These are phyloP conservation scores for Meliscaeva auricollis DNA, from an alignment of 2,888 invertebrate species.

Conservation along the genomic window DNA sequence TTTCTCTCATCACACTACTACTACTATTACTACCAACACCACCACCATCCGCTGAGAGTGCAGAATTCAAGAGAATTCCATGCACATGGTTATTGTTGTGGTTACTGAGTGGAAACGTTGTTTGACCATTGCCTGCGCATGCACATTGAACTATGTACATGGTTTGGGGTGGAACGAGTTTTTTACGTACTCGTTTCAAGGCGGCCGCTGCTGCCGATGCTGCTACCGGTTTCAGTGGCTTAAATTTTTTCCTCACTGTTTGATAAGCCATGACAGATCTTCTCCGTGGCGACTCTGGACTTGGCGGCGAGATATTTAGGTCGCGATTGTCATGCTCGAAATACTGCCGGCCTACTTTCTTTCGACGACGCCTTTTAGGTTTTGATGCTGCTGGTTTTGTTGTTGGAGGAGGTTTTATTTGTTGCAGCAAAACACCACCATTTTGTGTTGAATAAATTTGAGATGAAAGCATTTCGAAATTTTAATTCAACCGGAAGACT, in stretches of 20 bases:
- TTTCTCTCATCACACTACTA: constrained; percentile 29
- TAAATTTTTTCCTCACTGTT: constrained; percentile 82
- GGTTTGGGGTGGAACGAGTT: constrained; percentile 48
- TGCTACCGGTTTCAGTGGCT: constrained; percentile 80
- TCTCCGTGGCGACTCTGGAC: constrained; percentile 14
- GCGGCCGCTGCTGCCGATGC: constrained; percentile 77
- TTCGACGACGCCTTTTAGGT: constrained; percentile 73
- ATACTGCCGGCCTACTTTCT: constrained; percentile 79
- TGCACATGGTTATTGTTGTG: constrained; percentile 73
- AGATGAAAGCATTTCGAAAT: constrained; percentile 64
- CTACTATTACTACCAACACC: constrained; percentile 29
- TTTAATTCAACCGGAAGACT: constrained; percentile 62
- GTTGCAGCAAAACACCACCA: constrained; percentile 77
- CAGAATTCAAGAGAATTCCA: constrained; percentile 74
- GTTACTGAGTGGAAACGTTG: constrained; percentile 64
- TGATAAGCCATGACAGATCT: constrained; percentile 78
- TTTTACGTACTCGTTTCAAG: constrained; percentile 65
- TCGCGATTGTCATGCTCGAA: constrained; percentile 83
- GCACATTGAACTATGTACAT: constrained; percentile 71
- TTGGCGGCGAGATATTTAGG: constrained; percentile 39
- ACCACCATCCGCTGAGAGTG: constrained; percentile 52
- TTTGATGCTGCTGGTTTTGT: constrained; percentile 55
- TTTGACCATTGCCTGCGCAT: constrained; percentile 79
- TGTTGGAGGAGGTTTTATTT: constrained; percentile 73
- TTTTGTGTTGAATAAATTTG: constrained; percentile 78